A percentile compares a stretch with the other conserved stretches of the same genome.
These are phyloP conservation scores for Anguilla pacifica DNA, from an alignment of 2,797 vertebrate genomes.

Conservation along the genomic window DNA sequence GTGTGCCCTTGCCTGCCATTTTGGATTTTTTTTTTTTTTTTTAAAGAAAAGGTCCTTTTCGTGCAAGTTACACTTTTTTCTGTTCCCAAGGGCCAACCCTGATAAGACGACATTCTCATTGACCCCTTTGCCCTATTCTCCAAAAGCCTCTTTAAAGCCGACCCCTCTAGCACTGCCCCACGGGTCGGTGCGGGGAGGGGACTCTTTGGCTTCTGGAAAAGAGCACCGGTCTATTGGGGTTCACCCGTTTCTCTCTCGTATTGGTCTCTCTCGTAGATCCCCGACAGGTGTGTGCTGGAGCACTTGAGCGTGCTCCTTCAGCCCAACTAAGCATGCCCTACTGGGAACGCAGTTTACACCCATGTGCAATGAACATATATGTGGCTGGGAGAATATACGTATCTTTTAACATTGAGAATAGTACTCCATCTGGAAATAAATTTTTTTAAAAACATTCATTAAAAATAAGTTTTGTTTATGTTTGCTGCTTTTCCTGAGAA, in stretches of 20 bases:
- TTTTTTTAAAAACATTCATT: background rate
- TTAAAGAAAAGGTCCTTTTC: conserved; percentile 58
- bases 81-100: conserved; percentile 47
- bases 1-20: background rate
- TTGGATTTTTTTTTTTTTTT: background rate
- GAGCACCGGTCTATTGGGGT: conserved; percentile 42
- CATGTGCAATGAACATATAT: background rate
- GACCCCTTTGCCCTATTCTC: conserved; percentile 48
- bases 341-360: background rate
- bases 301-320: conserved; percentile 19
- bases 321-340: background rate
- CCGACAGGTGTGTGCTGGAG: conserved; percentile 19
- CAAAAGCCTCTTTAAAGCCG: conserved; percentile 48
- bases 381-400: background rate
- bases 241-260: background rate
- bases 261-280: conserved; percentile 23
- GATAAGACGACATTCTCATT: conserved; percentile 57
- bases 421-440: background rate
- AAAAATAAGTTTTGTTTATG: background rate
- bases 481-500: background rate
- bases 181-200: background rate
- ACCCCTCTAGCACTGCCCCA: conserved; percentile 38
- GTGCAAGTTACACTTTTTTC: conserved; percentile 53
- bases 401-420: background rate
- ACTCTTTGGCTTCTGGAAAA: background rate